A percentile compares a stretch with the other conserved stretches of the same genome.
Conservation (phyloP, 2,113 vertebrate genomes). For the Geococcyx californianus region DNA sequence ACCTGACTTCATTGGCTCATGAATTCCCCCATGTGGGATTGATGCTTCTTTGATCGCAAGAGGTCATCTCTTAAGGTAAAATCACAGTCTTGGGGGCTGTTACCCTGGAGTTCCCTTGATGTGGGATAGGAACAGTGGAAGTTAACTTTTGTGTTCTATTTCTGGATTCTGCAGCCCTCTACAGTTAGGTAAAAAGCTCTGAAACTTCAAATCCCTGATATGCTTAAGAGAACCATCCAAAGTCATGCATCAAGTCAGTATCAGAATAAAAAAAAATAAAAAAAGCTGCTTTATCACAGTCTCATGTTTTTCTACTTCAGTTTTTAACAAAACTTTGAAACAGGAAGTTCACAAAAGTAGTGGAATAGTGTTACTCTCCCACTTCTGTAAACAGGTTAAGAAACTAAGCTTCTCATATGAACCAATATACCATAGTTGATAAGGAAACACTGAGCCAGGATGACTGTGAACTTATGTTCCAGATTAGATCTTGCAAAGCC, state of each 20-base stretch:
- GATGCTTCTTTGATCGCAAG: background rate
- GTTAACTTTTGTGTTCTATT: background rate
- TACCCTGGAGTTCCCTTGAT: background rate
- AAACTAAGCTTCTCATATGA: background rate
- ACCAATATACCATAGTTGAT: background rate
- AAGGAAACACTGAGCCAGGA: background rate
- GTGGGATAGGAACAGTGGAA: background rate
- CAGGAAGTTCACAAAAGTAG: background rate
- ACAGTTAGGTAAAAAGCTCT: background rate
- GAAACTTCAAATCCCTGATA: background rate
- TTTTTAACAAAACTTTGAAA: background rate
- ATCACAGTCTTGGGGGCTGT: background rate
- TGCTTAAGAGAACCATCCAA: background rate
- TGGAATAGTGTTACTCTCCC: background rate
- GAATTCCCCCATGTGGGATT: accelerated
- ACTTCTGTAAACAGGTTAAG: background rate
- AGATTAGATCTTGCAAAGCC: background rate
- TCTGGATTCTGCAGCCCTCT: background rate
- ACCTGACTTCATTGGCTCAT: background rate
- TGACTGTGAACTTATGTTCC: background rate
- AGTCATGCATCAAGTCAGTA: background rate
- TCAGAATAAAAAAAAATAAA: background rate
- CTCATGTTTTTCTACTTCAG: background rate
- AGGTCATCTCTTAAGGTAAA: background rate
- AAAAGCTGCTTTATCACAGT: background rate